Percentiles rank a stretch among this genome's conserved stretches.
Conservation (phyloP, 1,140 invertebrate species). For the Metopolophium dirhodum region DNA sequence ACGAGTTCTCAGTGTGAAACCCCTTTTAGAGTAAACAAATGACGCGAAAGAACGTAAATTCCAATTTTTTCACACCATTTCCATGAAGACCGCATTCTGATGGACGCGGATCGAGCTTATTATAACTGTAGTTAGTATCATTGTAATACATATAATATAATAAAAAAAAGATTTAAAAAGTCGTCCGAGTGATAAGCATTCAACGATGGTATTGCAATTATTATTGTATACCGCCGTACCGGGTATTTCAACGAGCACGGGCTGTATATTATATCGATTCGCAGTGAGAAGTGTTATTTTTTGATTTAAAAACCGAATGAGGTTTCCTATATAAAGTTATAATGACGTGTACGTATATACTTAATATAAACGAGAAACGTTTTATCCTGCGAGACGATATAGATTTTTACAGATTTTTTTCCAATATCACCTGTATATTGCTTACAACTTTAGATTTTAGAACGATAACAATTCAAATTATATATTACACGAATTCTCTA, state of each 20-base stretch:
- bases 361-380: not conserved
- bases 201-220: slow-evolving; percentile 26
- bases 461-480: not conserved
- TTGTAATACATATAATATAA: not conserved
- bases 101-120: not conserved
- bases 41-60: slow-evolving; percentile 18
- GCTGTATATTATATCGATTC: not conserved
- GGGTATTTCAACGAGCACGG: not conserved
- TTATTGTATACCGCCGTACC: not conserved
- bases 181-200: slow-evolving; percentile 31
- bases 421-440: not conserved
- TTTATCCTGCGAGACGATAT: not conserved
- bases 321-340: not conserved
- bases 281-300: not conserved
- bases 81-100: slow-evolving; percentile 42
- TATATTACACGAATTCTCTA: not conserved
- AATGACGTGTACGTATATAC: not conserved
- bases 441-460: not conserved
- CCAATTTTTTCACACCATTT: slow-evolving; percentile 48
- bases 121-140: not conserved
- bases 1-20: slow-evolving; percentile 51
- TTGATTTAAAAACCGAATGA: not conserved
- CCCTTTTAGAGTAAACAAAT: slow-evolving; percentile 34
- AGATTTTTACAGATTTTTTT: not conserved
- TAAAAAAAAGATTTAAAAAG: slow-evolving; percentile 28